Evolutionary conservation across 2,888 invertebrate species (phyloP).

Genomic region (Amorpha juglandis): DNA sequence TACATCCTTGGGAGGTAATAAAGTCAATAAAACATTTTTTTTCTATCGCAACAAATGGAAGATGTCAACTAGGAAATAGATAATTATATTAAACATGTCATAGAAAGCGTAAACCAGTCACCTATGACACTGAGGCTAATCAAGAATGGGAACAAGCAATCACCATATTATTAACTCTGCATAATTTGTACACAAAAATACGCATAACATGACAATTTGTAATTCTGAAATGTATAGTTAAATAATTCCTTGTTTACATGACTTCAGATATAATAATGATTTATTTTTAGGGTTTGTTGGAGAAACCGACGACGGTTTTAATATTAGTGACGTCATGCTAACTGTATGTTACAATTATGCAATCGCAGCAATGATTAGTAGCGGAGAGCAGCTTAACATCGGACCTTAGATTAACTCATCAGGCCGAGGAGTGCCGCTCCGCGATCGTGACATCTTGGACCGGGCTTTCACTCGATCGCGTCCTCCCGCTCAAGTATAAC

Average conservation of each 20-base stretch:
- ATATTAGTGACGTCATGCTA: not conserved
- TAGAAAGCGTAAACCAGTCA: conserved; percentile 28
- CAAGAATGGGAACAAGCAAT: conserved; percentile 26
- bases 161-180: conserved; percentile 24
- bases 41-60: conserved; percentile 1
- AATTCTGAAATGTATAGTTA: not conserved
- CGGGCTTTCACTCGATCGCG: conserved; percentile 67
- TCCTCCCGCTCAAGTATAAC: conserved; percentile 44
- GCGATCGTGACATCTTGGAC: conserved; percentile 71
- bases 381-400: conserved; percentile 27
- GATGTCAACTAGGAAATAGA: conserved; percentile 20
- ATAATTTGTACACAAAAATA: conserved; percentile 17
- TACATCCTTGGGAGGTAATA: too few species aligned
- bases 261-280: not conserved
- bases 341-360: not conserved
- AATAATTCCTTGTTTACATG: not conserved
- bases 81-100: conserved; percentile 5
- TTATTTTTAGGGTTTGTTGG: not conserved
- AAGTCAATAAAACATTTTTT: not conserved
- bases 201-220: conserved; percentile 6
- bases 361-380: conserved; percentile 45
- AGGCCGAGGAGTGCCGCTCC: conserved; percentile 27
- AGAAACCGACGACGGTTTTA: not conserved
- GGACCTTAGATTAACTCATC: not conserved
- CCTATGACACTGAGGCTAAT: conserved; percentile 30